Evolutionary conservation across 2,113 vertebrate genomes (phyloP).

Genomic region (Ifrita kowaldi): DNA sequence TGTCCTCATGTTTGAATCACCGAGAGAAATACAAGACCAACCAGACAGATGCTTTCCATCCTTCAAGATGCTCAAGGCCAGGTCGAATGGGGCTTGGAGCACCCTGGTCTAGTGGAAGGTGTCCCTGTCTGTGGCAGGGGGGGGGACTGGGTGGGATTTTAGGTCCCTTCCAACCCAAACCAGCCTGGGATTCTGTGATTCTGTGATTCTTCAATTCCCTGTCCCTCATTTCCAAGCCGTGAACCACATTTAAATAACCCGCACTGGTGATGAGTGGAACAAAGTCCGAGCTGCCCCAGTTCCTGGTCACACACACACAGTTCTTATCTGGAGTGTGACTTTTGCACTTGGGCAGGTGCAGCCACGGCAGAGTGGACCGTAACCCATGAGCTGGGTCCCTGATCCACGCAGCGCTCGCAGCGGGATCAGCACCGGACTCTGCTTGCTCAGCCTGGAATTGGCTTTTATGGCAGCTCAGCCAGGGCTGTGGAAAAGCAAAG

Average conservation of each 20-base stretch:
- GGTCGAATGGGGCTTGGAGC: background rate
- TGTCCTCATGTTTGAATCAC: background rate
- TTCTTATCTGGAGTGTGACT: background rate
- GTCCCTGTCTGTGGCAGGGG: background rate
- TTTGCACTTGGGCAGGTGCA: background rate
- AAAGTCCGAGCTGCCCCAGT: background rate
- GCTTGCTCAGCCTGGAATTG: background rate
- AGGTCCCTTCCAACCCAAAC: background rate
- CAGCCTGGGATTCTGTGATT: background rate
- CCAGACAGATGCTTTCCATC: background rate
- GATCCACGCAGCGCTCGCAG: accelerated
- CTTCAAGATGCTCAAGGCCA: background rate
- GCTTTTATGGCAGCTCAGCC: background rate
- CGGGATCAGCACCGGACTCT: accelerated
- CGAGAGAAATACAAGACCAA: background rate
- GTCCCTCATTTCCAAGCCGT: accelerated
- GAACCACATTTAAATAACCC: too few species aligned
- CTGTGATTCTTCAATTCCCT: background rate
- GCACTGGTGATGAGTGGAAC: accelerated
- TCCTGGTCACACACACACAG: background rate
- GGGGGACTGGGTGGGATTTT: background rate
- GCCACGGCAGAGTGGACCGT: background rate
- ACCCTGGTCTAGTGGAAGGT: background rate
- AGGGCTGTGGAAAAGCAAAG: background rate
- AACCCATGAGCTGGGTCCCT: accelerated